Evolutionary conservation across 1,140 invertebrate species (phyloP).

Genomic region (Drosophila melanica): DNA sequence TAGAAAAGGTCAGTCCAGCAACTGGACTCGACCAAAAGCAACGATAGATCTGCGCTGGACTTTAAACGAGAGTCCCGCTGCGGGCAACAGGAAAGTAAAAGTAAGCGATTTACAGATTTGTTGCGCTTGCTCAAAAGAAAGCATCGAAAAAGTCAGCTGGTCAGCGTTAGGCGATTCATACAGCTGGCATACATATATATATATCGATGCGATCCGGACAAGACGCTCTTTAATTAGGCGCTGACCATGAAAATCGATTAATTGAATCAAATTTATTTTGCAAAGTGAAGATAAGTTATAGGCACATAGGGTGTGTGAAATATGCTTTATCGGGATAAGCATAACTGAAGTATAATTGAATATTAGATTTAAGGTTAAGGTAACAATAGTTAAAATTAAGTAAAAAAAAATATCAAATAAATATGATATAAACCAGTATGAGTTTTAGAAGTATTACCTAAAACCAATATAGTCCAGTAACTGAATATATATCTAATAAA

Average conservation of each 20-base stretch:
- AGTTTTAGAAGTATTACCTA: too few relatives aligned
- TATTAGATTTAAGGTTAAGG: too few relatives aligned
- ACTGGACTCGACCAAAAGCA: slow-evolving; percentile 34
- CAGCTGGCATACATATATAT: slow-evolving; percentile 27
- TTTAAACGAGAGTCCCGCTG: slow-evolving; percentile 12
- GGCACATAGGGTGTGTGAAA: too few relatives aligned
- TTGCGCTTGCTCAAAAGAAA: slow-evolving; percentile 58
- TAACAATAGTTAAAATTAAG: too few relatives aligned
- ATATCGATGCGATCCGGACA: slow-evolving; percentile 1
- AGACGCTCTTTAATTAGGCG: slow-evolving; percentile 50
- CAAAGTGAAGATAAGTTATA: slow-evolving; percentile 13
- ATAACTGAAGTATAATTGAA: too few relatives aligned
- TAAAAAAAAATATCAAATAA: too few relatives aligned
- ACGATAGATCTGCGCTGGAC: slow-evolving; percentile 25
- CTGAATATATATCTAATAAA: too few relatives aligned
- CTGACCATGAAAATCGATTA: slow-evolving; percentile 69
- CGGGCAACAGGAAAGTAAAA: slow-evolving; percentile 59
- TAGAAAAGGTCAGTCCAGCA: slow-evolving; percentile 58
- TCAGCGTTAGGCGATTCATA: slow-evolving; percentile 33
- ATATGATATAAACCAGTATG: too few relatives aligned
- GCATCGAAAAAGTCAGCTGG: slow-evolving; percentile 69
- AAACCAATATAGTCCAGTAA: too few relatives aligned
- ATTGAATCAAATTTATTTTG: slow-evolving; percentile 59
- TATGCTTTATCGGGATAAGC: too few relatives aligned
- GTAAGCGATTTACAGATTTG: slow-evolving; percentile 74